phyloP scores from a whole-genome alignment of 2,113 vertebrate species.

The Neofelis nebulosa region DNA sequence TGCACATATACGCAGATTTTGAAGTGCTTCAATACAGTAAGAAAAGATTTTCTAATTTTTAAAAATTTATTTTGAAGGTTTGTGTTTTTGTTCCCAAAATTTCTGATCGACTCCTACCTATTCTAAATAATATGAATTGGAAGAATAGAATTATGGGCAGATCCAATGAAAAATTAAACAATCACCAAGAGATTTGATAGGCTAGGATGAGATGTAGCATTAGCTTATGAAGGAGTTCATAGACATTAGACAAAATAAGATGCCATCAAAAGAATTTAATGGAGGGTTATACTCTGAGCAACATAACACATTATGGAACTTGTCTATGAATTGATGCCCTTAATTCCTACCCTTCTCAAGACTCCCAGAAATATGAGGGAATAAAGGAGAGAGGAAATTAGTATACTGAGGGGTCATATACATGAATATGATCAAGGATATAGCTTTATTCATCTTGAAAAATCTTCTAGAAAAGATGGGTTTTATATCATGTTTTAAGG shows the following conservation, averaged over 20 bases:
- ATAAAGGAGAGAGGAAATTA: background rate
- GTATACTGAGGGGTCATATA: background rate
- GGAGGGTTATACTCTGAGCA: background rate
- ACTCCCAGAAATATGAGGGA: background rate
- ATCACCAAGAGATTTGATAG: background rate
- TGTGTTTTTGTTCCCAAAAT: background rate
- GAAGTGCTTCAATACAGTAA: background rate
- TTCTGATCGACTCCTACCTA: background rate
- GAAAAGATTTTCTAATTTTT: background rate
- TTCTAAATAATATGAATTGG: background rate
- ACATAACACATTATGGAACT: background rate
- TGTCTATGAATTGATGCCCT: background rate
- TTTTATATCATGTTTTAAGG: background rate
- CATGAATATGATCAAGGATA: background rate
- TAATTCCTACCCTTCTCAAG: background rate
- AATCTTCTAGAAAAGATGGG: background rate
- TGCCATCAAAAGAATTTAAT: background rate
- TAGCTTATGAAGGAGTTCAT: background rate
- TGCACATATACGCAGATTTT: background rate
- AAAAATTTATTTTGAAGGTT: background rate
- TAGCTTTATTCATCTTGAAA: background rate
- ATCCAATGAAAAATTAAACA: background rate
- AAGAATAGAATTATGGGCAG: background rate
- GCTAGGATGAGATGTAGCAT: background rate
- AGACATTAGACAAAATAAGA: background rate